Percentiles rank a stretch among this genome's conserved stretches.
Evolutionary conservation across 1,140 invertebrate species (phyloP).

Genomic region (Drosophila ficusphila): DNA sequence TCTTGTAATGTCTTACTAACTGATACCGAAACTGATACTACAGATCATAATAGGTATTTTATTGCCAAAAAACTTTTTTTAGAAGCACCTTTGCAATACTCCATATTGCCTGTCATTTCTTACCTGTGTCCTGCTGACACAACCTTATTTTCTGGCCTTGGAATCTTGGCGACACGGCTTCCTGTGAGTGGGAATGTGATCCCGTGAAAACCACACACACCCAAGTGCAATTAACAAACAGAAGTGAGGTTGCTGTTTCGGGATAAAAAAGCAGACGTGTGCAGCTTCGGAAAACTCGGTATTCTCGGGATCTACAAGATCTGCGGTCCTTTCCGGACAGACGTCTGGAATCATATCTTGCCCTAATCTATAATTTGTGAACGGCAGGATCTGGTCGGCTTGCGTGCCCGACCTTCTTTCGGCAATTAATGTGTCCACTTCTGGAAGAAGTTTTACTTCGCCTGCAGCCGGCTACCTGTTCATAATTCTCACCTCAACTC

Average conservation of each 20-base stretch:
- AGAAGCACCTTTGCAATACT: no score
- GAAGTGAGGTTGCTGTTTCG: constrained; percentile 76
- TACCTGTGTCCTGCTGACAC: no score
- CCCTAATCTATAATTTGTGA: constrained; percentile 42
- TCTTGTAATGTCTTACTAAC: no score
- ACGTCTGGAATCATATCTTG: constrained; percentile 51
- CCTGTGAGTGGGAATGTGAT: constrained; percentile 64
- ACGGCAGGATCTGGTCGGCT: constrained; percentile 7
- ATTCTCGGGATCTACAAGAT: constrained; percentile 18
- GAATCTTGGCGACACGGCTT: constrained; percentile 46
- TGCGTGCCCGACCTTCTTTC: constrained; percentile 60
- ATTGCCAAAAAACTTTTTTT: no score
- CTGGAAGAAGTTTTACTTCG: constrained; percentile 2
- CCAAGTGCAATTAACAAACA: constrained; percentile 79
- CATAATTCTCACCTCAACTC: constrained; percentile 44
- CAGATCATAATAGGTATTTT: no score
- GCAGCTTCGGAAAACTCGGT: neutral
- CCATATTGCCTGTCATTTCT: no score
- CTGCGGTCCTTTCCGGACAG: constrained; percentile 41
- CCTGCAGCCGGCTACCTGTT: constrained; percentile 10
- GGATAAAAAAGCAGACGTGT: constrained; percentile 56
- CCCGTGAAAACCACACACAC: constrained; percentile 79
- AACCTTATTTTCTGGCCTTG: neutral
- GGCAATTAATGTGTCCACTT: constrained; percentile 66
- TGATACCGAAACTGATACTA: no score